These are phyloP conservation scores for Vireo altiloquus DNA, from an alignment of 2,113 vertebrate species.

Conservation along the genomic window DNA sequence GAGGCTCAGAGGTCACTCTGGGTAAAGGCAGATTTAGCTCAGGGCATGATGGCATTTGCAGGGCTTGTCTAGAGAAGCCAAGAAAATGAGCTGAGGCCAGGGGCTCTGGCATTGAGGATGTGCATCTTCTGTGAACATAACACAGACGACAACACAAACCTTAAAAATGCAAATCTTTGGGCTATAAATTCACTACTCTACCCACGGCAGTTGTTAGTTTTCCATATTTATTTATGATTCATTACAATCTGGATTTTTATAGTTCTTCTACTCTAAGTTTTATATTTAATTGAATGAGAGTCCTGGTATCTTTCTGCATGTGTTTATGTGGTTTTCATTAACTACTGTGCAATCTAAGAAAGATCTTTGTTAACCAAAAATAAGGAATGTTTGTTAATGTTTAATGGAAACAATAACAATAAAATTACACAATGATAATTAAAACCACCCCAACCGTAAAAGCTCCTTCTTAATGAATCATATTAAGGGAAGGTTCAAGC, in stretches of 20 bases:
- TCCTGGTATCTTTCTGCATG: constrained; percentile 58
- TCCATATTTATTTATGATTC: constrained; percentile 70
- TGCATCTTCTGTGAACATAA: constrained; percentile 29
- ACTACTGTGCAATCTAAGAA: constrained; percentile 64
- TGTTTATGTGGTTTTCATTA: constrained; percentile 72
- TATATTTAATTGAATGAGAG: constrained; percentile 66
- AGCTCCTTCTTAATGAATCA: constrained; percentile 65
- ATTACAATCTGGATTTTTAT: constrained; percentile 66
- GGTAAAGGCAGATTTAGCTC: background rate
- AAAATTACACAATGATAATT: constrained; percentile 68
- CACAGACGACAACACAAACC: constrained; percentile 13
- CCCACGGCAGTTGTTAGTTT: constrained; percentile 43
- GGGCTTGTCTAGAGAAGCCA: background rate
- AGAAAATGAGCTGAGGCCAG: background rate
- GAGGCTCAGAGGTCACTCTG: background rate
- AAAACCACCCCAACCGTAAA: constrained; percentile 69
- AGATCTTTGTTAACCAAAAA: constrained; percentile 70
- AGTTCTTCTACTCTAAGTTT: constrained; percentile 43
- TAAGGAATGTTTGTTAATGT: constrained; percentile 72
- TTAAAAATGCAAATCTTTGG: constrained; percentile 62
- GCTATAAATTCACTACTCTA: constrained; percentile 46
- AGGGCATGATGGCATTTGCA: background rate
- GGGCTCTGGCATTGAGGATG: background rate
- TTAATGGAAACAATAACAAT: constrained; percentile 70
- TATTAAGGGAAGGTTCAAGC: constrained; percentile 58